These are phyloP conservation scores for Eutrigla gurnardus DNA, from an alignment of 2,797 vertebrate genomes.

Conservation along the genomic window DNA sequence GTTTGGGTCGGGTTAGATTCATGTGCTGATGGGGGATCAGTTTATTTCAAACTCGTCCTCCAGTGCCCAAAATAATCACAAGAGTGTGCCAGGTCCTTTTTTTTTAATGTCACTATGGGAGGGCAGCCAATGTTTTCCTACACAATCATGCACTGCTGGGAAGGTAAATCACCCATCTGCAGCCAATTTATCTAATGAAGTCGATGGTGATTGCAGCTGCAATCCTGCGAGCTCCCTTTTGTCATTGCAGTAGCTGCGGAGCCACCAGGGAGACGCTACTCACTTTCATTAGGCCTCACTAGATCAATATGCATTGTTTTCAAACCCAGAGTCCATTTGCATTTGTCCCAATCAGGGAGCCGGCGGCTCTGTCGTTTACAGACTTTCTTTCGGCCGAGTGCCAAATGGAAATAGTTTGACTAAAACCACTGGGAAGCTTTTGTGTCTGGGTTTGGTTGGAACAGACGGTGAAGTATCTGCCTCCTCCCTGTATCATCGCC, in stretches of 20 bases:
- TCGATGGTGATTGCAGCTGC: constrained; percentile 61
- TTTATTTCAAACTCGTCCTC: not conserved
- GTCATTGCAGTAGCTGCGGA: constrained; percentile 34
- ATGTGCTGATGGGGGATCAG: not conserved
- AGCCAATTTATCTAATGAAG: constrained; percentile 72
- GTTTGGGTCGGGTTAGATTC: not conserved
- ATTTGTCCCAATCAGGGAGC: not conserved
- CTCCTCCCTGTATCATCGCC: constrained; percentile 1
- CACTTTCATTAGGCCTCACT: constrained; percentile 37
- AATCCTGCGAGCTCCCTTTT: constrained; percentile 46
- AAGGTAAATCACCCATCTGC: constrained; percentile 58
- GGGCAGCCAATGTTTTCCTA: constrained; percentile 43
- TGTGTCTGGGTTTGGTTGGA: not conserved
- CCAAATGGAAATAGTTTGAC: constrained; percentile 3
- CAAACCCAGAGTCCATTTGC: constrained; percentile 23
- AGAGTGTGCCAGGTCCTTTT: constrained; percentile 7
- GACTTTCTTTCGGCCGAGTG: not conserved
- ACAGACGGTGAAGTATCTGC: not conserved
- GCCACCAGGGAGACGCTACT: constrained; percentile 23
- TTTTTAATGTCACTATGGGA: constrained; percentile 19
- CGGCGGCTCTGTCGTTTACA: not conserved
- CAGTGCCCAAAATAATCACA: constrained; percentile 11
- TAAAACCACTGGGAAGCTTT: not conserved
- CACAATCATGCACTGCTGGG: constrained; percentile 42
- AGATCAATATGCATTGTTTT: constrained; percentile 29